These are phyloP conservation scores for Montipora capricornis DNA, from an alignment of 64 coral and sea anemone genomes.

Conservation along the genomic window DNA sequence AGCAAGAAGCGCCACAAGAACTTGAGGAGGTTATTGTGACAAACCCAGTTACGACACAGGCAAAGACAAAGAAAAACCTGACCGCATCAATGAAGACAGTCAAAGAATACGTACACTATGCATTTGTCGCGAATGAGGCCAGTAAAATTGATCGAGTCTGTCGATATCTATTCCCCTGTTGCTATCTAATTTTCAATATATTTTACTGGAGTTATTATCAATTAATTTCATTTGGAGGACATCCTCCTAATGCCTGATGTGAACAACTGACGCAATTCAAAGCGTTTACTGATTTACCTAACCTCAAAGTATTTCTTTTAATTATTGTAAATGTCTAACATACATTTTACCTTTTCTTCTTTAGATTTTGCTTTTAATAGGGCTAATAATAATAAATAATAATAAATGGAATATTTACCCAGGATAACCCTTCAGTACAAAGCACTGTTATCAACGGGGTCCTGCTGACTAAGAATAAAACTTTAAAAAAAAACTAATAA, in stretches of 20 bases:
- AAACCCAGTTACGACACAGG: neutral
- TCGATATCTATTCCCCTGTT: constrained; percentile 48
- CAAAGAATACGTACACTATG: constrained; percentile 10
- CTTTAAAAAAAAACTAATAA: too few species aligned
- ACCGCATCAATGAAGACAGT: neutral
- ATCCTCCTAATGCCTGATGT: neutral
- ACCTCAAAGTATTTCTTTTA: too few species aligned
- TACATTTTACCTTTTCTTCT: too few species aligned
- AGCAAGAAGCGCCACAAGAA: neutral
- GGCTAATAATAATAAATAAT: too few species aligned
- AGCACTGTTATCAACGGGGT: neutral
- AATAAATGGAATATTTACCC: too few species aligned
- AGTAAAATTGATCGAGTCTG: constrained; percentile 50
- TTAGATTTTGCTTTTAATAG: too few species aligned
- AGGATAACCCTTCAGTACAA: too few species aligned
- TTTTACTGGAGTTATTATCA: constrained; percentile 45
- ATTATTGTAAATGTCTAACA: too few species aligned
- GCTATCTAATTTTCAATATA: constrained; percentile 37
- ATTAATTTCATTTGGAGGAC: neutral
- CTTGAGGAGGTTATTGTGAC: constrained; percentile 21
- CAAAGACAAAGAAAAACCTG: neutral
- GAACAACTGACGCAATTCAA: too few species aligned
- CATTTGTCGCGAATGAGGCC: constrained; percentile 23
- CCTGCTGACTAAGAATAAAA: neutral
- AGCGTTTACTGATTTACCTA: too few species aligned